Conservation (phyloP, 2,113 vertebrate species). For the Cryptomyrus ogoouensis region DNA sequence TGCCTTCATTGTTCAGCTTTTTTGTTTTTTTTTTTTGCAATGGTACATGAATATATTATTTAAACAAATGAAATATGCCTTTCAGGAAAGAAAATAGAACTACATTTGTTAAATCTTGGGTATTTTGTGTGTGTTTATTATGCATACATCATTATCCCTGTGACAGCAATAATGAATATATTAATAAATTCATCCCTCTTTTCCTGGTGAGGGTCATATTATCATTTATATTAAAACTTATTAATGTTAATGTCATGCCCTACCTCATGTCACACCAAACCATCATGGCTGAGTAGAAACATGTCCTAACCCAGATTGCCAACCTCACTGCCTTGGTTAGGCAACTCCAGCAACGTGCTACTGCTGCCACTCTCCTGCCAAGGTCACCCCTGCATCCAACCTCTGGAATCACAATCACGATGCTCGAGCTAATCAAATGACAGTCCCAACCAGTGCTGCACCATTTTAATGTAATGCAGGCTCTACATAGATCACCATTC, state of each 20-base stretch:
- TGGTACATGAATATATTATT: not conserved
- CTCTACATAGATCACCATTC: not conserved
- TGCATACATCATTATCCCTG: not conserved
- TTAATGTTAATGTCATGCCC: not conserved
- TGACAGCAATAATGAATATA: not conserved
- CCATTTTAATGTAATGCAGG: not conserved
- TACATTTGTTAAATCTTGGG: not conserved
- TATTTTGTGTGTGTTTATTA: not conserved
- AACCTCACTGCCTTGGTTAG: not conserved
- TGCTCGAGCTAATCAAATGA: not conserved
- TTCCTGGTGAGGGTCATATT: not conserved
- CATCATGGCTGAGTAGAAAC: not conserved
- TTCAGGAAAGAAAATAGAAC: not conserved
- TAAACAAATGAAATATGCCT: not conserved
- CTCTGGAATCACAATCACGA: not conserved
- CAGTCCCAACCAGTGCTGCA: not conserved
- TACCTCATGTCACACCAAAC: not conserved
- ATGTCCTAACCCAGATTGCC: not conserved
- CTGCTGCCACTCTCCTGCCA: not conserved
- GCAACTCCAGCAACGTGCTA: not conserved
- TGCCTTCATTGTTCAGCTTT: not conserved
- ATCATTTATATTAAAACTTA: not conserved
- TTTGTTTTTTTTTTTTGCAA: not conserved
- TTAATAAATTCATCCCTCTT: not conserved
- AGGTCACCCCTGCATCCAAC: not conserved